phyloP scores from a whole-genome alignment of 2,113 vertebrate species.

The Neodontobutis hainanensis region DNA sequence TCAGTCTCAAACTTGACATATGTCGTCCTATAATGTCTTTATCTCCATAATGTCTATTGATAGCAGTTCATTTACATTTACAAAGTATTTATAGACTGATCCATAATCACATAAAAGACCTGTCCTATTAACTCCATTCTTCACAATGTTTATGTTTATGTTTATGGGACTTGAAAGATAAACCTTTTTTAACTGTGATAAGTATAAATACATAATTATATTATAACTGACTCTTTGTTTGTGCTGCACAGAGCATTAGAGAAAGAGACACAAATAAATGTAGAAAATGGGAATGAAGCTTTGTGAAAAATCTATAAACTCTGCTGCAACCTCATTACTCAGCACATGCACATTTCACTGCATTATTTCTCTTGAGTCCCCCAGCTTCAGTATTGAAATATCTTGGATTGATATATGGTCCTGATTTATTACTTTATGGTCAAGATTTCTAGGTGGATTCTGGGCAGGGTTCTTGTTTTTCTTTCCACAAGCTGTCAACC shows the following conservation, averaged over 20 bases:
- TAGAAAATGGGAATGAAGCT: constrained; percentile 4
- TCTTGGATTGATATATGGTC: background rate
- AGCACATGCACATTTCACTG: constrained; percentile 14
- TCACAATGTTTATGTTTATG: background rate
- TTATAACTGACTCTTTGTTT: background rate
- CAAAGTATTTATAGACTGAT: too few relatives aligned
- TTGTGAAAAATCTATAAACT: constrained; percentile 28
- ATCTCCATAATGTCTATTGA: too few relatives aligned
- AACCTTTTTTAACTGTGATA: background rate
- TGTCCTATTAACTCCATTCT: background rate
- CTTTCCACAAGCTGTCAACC: background rate
- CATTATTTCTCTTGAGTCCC: constrained; percentile 28
- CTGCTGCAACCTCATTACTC: constrained; percentile 45
- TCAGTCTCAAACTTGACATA: background rate
- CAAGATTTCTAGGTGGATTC: background rate
- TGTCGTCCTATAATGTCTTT: too few relatives aligned
- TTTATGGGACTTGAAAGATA: background rate
- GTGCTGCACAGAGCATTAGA: background rate
- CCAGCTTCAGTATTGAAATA: constrained; percentile 12
- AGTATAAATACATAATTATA: background rate
- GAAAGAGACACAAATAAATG: constrained; percentile 18
- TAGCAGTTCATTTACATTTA: too few relatives aligned
- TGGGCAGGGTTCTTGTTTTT: background rate
- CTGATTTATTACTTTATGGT: background rate
- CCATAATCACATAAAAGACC: too few relatives aligned